Base-by-base conservation (phyloP, 2,113 vertebrate genomes). In the Myrmecobius fasciatus region DNA sequence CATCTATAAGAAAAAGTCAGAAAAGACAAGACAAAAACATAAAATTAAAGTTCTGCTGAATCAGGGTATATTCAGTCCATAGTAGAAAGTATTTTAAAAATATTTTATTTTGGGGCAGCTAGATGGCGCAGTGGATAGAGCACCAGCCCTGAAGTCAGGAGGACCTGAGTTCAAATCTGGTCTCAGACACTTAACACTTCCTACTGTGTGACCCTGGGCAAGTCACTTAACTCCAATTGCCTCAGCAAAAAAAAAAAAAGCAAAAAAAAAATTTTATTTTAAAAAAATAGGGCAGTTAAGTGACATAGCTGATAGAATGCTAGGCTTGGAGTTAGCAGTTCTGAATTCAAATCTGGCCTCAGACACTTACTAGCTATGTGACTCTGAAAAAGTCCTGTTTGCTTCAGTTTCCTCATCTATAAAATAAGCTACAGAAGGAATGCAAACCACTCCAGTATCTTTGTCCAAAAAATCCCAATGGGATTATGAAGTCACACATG, bases 211-310 rank as follows among this genome's bases (percentile, higher is more conserved):
- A 36, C 60, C 36, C 36, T 75, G 4, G 60, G 60, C 36, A 75
- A n/a, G 60, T n/a, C 31, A 75, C 36, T 75, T 75, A 75, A 75
- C 14, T 14, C 31, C 3, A 10, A 17, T 75, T 67, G 60, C 10
- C 12, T 75, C 31, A n/a, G 60, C n/a, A n/a, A n/a, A n/a, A n/a
- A n/a, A n/a, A n/a, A n/a, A n/a, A n/a, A n/a, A n/a, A n/a, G n/a
- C n/a, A n/a, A n/a, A n/a, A n/a, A 95, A 91, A 92, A 91, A 91
- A 94, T 95, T 97, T 95, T 91, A 36, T 91, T 49, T 95, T 89
- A 90, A 51, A 51, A 51, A 51, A 51, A 51, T 51, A 51, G 97
- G 91, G n/a, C 47, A 96, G 90, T 24, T 51, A 97, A 83, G 92
- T 92, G 89, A 96, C 93, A 90, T 90, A 95, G n/a, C 43, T 20